Conservation (phyloP, 2,888 invertebrate species). For the Bombyx huttoni region DNA sequence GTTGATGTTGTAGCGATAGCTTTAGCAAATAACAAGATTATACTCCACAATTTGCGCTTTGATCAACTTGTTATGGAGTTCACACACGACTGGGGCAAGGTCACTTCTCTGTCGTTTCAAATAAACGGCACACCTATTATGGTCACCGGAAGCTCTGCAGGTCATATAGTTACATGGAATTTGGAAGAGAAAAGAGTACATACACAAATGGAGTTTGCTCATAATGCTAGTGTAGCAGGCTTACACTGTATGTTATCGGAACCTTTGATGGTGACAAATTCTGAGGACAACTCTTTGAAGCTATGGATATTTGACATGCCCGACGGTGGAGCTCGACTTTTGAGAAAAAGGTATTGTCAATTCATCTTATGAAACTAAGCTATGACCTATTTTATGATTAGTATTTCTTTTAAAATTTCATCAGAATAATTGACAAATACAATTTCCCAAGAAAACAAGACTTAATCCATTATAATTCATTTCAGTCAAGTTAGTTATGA, state of each 20-base stretch:
- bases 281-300: slow-evolving; percentile 94
- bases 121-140: slow-evolving; percentile 89
- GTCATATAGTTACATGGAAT: slow-evolving; percentile 95
- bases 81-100: slow-evolving; percentile 92
- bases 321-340: slow-evolving; percentile 89
- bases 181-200: slow-evolving; percentile 84
- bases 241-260: slow-evolving; percentile 89
- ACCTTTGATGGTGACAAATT: slow-evolving; percentile 91
- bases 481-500: no score
- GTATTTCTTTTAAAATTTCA: no score
- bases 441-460: no score
- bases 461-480: no score
- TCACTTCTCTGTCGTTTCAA: slow-evolving; percentile 88
- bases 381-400: no score
- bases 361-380: no score
- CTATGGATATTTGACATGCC: slow-evolving; percentile 93
- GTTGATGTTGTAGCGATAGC: slow-evolving; percentile 93
- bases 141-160: slow-evolving; percentile 85
- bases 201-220: slow-evolving; percentile 86
- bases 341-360: slow-evolving; percentile 74
- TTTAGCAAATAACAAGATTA: slow-evolving; percentile 83
- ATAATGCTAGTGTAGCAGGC: slow-evolving; percentile 82
- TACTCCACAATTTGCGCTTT: slow-evolving; percentile 88
- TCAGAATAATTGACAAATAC: no score
- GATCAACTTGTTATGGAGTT: slow-evolving; percentile 89